Base-by-base conservation (phyloP, 1,140 invertebrate species). In the Drosophila arizonae region DNA sequence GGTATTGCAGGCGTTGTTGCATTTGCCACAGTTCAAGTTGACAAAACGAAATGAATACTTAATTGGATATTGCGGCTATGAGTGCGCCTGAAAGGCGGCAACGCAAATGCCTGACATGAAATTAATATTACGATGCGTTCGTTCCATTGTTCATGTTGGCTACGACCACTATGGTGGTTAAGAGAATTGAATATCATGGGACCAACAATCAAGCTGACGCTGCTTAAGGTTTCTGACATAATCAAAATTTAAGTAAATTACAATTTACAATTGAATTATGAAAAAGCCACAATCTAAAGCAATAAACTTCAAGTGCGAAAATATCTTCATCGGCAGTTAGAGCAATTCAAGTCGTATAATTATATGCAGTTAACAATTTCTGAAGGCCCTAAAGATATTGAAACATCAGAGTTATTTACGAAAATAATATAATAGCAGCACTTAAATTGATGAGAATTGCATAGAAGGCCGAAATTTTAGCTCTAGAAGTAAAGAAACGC, bases 31-130 rank as follows among this genome's bases (percentile, higher is more conserved):
- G 65, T 71, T 75, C 65, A 60, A 82, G 76, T 82, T 78, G 81
- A 86, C 81, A 85, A 77, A 86, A 86, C 81, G 70, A 85, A 85
- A 85, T 85, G 81, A 85, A 85, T 85, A 85, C 77, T 76, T 81
- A 85, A 85, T 85, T 85, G 81, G 74, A 86, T 72, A 81, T 86
- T 85, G 81, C 52, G 81, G 81, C 77, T 85, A 81, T 75, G 77
- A 54, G 43, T 84, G 80, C 65, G 64, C 72, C 69, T 55, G 68
- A 84, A 79, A 70, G 73, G 48, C 45, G 72, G 65, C 80, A 70
- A 54, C 69, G 36, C 48, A 62, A 39, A 15, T 50, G 50, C 71
- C 21, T 54, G 65, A 24, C 56, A 50, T 48, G 26, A 60, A 60
- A 60, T 46, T 13, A 43, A 46, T 21, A 21, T 60, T 26, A 43